A percentile compares a stretch with the other conserved stretches of the same genome.
phyloP scores from a whole-genome alignment of 2,797 vertebrate genomes.

The Eremophila alpestris region DNA sequence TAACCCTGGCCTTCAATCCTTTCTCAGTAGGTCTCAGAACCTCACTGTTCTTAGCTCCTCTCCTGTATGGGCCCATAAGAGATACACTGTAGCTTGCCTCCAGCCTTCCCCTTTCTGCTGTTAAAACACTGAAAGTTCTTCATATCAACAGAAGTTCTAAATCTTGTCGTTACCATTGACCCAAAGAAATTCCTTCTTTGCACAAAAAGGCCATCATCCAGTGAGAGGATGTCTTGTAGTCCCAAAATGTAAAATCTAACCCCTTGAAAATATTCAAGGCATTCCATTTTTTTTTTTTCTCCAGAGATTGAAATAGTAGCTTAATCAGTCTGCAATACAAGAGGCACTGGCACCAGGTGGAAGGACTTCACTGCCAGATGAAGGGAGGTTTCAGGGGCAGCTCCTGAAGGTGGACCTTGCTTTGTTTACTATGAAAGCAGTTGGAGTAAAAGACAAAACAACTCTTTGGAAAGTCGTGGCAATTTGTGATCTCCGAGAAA shows the following conservation, averaged over 20 bases:
- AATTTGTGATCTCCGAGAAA: neutral
- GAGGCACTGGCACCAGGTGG: neutral
- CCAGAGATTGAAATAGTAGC: neutral
- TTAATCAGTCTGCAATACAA: neutral
- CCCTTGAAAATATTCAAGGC: neutral
- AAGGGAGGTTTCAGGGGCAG: neutral
- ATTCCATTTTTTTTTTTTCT: neutral
- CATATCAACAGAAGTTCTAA: neutral
- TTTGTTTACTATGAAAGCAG: neutral
- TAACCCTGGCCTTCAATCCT: accelerated
- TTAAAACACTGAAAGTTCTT: neutral
- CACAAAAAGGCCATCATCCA: neutral
- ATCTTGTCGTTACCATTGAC: neutral
- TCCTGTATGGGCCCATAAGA: neutral
- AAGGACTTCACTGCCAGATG: neutral
- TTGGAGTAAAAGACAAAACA: neutral
- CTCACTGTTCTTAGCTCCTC: neutral
- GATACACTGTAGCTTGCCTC: neutral
- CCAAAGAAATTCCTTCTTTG: neutral
- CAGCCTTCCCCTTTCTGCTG: neutral
- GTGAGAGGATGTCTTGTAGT: neutral
- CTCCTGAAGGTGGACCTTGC: neutral
- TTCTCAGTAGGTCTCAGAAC: neutral
- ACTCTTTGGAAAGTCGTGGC: neutral
- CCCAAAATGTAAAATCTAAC: neutral